phyloP scores from a whole-genome alignment of 2,797 vertebrate genomes.

The Vireo griseus region DNA sequence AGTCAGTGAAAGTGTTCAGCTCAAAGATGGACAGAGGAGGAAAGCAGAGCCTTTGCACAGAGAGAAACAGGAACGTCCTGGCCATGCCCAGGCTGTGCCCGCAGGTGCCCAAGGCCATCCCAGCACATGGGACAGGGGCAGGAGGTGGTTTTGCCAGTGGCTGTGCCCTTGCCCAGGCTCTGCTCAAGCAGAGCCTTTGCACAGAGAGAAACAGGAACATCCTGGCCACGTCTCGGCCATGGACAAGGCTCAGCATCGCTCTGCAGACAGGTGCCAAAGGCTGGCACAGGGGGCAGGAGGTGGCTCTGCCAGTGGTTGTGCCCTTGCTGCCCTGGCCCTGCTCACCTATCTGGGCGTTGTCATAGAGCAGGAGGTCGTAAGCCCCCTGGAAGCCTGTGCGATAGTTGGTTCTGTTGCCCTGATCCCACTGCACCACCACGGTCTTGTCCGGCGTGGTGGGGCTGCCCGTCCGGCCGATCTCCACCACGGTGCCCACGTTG shows the following conservation, averaged over 20 bases:
- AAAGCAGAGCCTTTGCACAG: not conserved
- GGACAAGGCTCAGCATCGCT: no score
- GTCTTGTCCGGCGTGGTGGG: slow-evolving; percentile 96
- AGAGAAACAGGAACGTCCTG: not conserved
- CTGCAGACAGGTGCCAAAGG: not conserved
- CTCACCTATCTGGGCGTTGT: slow-evolving; percentile 95
- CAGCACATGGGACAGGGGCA: no score
- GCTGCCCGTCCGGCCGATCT: slow-evolving; percentile 94
- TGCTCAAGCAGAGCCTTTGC: slow-evolving; percentile 29
- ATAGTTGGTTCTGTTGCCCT: slow-evolving; percentile 95
- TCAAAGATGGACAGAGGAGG: not conserved
- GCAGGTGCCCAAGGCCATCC: no score
- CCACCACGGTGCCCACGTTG: slow-evolving; percentile 93
- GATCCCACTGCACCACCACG: slow-evolving; percentile 98
- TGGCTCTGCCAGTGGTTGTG: not conserved
- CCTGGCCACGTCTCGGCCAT: no score
- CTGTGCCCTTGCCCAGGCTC: not conserved
- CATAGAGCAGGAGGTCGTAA: slow-evolving; percentile 92
- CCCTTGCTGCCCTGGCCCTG: not conserved
- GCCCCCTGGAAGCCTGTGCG: slow-evolving; percentile 95
- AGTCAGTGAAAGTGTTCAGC: not conserved
- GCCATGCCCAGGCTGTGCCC: not conserved
- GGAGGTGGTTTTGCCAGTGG: no score
- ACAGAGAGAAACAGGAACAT: not conserved
- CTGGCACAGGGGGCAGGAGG: not conserved